phyloP scores from a whole-genome alignment of 1,140 invertebrate species.

The Palaemon carinicauda region DNA sequence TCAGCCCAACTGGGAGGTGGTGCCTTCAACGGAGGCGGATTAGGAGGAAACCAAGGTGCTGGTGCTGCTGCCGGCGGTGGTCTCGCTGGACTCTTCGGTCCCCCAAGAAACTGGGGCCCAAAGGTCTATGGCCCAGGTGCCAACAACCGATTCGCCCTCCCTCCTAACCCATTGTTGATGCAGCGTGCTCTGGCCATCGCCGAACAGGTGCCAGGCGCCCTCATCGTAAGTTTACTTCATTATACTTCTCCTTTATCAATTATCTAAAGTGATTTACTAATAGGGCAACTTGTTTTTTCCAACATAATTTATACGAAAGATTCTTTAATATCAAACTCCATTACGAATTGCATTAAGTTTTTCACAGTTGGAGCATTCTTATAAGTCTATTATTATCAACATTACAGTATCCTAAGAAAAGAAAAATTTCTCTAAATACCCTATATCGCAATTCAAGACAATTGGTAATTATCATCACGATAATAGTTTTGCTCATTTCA shows the following conservation, averaged over 20 bases:
- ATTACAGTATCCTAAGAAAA: too few relatives aligned
- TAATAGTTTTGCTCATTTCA: too few relatives aligned
- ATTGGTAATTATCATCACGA: too few relatives aligned
- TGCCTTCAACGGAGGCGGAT: background rate
- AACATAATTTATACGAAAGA: too few relatives aligned
- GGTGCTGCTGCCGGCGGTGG: background rate
- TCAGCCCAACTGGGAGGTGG: background rate
- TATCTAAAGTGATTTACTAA: background rate
- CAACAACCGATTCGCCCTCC: slow-evolving; percentile 52
- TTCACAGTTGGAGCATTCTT: too few relatives aligned
- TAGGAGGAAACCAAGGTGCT: background rate
- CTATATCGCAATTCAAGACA: too few relatives aligned
- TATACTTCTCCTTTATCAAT: background rate
- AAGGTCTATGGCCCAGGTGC: slow-evolving; percentile 41
- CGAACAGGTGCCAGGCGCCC: slow-evolving; percentile 28
- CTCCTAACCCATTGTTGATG: slow-evolving; percentile 52
- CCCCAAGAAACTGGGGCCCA: slow-evolving; percentile 12
- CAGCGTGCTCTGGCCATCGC: slow-evolving; percentile 20
- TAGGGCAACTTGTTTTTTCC: background rate
- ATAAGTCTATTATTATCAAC: too few relatives aligned
- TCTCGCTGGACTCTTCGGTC: background rate
- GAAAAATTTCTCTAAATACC: too few relatives aligned
- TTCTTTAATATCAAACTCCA: too few relatives aligned
- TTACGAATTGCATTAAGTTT: too few relatives aligned
- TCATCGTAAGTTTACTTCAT: slow-evolving; percentile 37